Conservation (phyloP, 2,888 invertebrate genomes). For the Acleris laterana region DNA sequence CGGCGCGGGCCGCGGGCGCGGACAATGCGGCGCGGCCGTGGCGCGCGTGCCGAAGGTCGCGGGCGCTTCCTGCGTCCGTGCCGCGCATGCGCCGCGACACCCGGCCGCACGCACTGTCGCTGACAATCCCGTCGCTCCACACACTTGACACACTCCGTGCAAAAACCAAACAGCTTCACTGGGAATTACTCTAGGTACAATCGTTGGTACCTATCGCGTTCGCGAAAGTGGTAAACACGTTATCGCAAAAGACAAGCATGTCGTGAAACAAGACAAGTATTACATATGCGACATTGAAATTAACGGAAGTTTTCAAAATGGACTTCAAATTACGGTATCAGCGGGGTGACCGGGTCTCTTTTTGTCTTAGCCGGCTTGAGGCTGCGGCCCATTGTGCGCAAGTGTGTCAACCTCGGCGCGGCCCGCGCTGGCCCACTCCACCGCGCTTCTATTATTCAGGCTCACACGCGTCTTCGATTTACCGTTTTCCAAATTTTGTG, state of each 20-base stretch:
- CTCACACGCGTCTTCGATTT: conserved; percentile 13
- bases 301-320: conserved; percentile 45
- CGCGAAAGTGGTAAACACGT: no score
- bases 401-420: conserved; percentile 27
- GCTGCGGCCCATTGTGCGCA: conserved; percentile 51
- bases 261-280: conserved; percentile 3
- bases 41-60: conserved; percentile 75
- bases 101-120: conserved; percentile 39
- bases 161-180: no score
- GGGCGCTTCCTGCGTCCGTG: conserved; percentile 81
- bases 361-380: conserved; percentile 54
- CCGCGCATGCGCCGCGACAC: conserved; percentile 62
- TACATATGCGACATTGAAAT: conserved; percentile 14
- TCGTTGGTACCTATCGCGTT: no score
- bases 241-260: not conserved
- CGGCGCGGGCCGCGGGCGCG: conserved; percentile 36
- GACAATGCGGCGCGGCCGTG: conserved; percentile 73
- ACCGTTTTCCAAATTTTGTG: conserved; percentile 25
- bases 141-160: not conserved
- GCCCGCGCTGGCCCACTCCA: conserved; percentile 17
- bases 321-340: conserved; percentile 54
- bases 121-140: not conserved
- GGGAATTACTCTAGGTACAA: no score
- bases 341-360: conserved; percentile 65
- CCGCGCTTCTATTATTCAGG: conserved; percentile 23